Evolutionary conservation across 2,888 invertebrate genomes (phyloP).

Genomic region (Apotomis capreana): DNA sequence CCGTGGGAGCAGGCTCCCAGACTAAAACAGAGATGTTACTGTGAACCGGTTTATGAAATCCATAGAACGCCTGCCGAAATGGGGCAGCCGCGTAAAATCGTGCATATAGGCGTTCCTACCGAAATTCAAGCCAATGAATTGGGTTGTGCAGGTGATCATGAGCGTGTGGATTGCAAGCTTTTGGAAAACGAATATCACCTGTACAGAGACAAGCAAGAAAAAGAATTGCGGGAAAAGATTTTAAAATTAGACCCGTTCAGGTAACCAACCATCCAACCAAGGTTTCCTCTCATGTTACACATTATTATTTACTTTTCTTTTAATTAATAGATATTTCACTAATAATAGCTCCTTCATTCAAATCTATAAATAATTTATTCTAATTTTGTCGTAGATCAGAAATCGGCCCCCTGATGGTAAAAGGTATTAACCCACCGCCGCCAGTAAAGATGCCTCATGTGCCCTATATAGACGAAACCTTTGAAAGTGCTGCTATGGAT

Average conservation of each 20-base stretch:
- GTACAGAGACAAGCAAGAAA: constrained; percentile 63
- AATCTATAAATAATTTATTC: not conserved
- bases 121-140: constrained; percentile 65
- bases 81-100: constrained; percentile 62
- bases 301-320: too few species aligned
- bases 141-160: constrained; percentile 57
- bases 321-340: too few species aligned
- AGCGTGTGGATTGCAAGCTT: constrained; percentile 52
- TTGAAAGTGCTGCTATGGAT: not conserved
- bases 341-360: too few species aligned
- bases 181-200: constrained; percentile 59
- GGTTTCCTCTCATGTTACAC: too few species aligned
- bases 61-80: constrained; percentile 65
- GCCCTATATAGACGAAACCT: constrained; percentile 52
- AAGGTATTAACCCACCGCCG: constrained; percentile 62
- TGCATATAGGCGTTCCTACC: constrained; percentile 68
- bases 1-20: constrained; percentile 66
- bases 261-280: constrained; percentile 49
- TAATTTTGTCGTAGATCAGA: constrained; percentile 60
- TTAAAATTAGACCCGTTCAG: constrained; percentile 67
- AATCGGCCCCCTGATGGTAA: constrained; percentile 60
- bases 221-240: constrained; percentile 57
- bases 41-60: constrained; percentile 66
- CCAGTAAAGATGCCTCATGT: constrained; percentile 56
- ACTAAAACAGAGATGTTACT: constrained; percentile 63